Conservation (phyloP, 2,113 vertebrate genomes). For the Lepidothrix coronata region DNA sequence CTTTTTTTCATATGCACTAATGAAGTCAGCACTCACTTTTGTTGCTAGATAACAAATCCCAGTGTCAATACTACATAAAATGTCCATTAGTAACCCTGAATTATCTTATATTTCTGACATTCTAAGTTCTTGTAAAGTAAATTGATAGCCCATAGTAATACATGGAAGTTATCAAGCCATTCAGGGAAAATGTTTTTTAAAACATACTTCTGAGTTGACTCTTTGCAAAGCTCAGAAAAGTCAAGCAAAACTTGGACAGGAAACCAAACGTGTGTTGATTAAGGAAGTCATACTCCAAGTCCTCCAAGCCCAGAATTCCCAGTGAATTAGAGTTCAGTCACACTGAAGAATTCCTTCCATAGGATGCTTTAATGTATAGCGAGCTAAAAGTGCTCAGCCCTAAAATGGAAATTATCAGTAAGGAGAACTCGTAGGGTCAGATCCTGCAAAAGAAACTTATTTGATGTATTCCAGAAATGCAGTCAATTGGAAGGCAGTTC, state of each 20-base stretch:
- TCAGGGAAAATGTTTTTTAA: neutral
- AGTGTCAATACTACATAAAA: slow-evolving; percentile 4
- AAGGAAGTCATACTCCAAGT: neutral
- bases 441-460: neutral
- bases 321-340: neutral
- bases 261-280: neutral
- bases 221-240: neutral
- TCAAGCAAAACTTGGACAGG: neutral
- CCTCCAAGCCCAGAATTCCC: neutral
- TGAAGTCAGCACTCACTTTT: neutral
- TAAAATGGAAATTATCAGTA: neutral
- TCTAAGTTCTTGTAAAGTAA: slow-evolving; percentile 18
- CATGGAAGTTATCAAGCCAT: neutral
- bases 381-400: neutral
- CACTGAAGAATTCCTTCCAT: neutral
- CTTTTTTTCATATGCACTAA: neutral
- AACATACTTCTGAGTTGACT: neutral
- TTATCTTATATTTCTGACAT: slow-evolving; percentile 38
- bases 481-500: neutral
- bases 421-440: neutral
- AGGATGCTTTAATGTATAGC: neutral
- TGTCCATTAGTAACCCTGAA: slow-evolving; percentile 14
- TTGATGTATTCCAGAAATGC: neutral
- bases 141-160: neutral
- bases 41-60: slow-evolving; percentile 37